Evolutionary conservation across 1,140 invertebrate species (phyloP), one percentile per base, ranked within the genome.

Genomic region (Homalodisca vitripennis): DNA sequence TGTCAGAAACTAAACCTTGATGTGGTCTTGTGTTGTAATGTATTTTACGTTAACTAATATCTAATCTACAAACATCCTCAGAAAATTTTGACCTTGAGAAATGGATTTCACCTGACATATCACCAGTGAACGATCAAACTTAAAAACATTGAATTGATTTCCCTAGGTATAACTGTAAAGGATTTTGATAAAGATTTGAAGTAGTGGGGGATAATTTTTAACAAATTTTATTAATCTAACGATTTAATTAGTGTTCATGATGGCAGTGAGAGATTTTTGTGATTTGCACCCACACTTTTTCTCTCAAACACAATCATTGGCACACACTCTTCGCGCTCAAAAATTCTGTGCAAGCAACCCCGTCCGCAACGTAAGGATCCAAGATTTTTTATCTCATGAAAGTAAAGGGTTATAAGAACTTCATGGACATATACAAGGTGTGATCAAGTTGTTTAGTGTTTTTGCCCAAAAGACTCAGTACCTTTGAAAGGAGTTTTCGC

Each of bases 241-340:
- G 48, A 51, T 12, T 10, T 20, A n/a, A 14, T 10, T 10, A 41
- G 17, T 17, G 6, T 41, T 10, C n/a, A 6, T 22, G 48, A 51
- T 51, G 48, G 48, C 48, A n/a, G 48, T 51, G 48, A 51, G 48
- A 51, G 48, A 51, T 51, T 51, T 51, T n/a, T 51, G n/a, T 51
- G n/a, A 20, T 12, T 3, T 3, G 2, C 22, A n/a, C n/a, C n/a
- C n/a, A n/a, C n/a, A n/a, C 17, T 20, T 20, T 20, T 22, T 20
- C 48, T 20, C 22, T 51, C 48, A 22, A 51, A 22, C n/a, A 3
- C 14, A n/a, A 20, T 51, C 48, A 20, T 22, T 12, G 3, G 17
- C 48, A 3, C 17, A 14, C 14, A 14, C 48, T 3, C 3, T 22
- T 12, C 48, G 3, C 17, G 2, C 48, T n/a, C n/a, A n/a, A n/a